A percentile compares a stretch with the other conserved stretches of the same genome.
These are phyloP conservation scores for Ischnura elegans DNA, from an alignment of 2,888 invertebrate genomes.

Conservation along the genomic window DNA sequence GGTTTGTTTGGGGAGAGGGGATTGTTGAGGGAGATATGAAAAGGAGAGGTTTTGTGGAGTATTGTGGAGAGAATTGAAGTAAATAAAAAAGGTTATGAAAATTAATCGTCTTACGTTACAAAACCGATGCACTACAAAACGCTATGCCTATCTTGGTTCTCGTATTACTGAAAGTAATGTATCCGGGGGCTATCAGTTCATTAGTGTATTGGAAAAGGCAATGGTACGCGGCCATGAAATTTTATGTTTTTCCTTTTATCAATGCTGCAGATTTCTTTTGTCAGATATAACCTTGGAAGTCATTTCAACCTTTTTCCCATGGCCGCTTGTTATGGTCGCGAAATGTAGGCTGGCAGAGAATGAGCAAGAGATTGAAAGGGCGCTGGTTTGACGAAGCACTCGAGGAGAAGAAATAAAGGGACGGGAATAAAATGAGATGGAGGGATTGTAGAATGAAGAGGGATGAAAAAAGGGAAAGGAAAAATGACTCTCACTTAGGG, in stretches of 20 bases:
- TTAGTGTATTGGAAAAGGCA: neutral
- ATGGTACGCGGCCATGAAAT: neutral
- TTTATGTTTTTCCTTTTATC: neutral
- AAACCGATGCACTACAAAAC: too few species aligned
- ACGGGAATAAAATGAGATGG: neutral
- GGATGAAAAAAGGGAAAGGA: neutral
- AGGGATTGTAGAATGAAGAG: neutral
- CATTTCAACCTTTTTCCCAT: neutral
- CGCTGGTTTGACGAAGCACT: neutral
- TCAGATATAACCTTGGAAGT: neutral
- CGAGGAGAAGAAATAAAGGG: neutral
- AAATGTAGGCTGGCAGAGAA: neutral
- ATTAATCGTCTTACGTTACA: too few species aligned
- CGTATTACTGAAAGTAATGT: neutral
- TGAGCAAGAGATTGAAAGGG: neutral
- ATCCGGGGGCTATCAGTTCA: neutral
- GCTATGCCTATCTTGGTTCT: too few species aligned
- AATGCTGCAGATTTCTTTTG: neutral
- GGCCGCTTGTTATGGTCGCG: neutral
- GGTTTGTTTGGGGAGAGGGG: too few species aligned
- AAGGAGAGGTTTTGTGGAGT: too few species aligned
- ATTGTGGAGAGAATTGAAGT: too few species aligned
- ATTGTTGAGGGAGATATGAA: too few species aligned
- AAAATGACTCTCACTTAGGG: conserved; percentile 18
- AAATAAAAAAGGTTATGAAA: too few species aligned